Evolutionary conservation across 1,140 invertebrate genomes (phyloP).

Genomic region (Bombus turneri): DNA sequence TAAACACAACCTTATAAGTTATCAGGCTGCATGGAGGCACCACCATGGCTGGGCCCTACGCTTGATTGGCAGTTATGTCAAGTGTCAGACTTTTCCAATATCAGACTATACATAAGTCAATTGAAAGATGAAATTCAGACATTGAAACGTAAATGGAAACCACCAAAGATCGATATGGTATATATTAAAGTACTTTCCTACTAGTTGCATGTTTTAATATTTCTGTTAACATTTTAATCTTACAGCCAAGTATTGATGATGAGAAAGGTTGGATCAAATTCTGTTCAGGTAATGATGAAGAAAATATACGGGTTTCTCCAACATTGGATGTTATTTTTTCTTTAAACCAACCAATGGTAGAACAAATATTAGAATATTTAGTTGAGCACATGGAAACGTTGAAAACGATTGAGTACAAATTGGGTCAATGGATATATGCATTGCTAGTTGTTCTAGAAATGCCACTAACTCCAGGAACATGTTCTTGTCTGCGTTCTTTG

Average conservation of each 20-base stretch:
- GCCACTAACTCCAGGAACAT: slow-evolving; percentile 84
- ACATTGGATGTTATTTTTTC: slow-evolving; percentile 80
- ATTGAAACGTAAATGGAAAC: slow-evolving; percentile 58
- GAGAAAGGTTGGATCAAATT: slow-evolving; percentile 72
- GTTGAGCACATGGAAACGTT: slow-evolving; percentile 81
- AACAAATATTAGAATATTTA: slow-evolving; percentile 83
- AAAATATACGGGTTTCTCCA: slow-evolving; percentile 67
- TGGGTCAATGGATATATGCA: slow-evolving; percentile 85
- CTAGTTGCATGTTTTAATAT: neutral
- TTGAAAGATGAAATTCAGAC: slow-evolving; percentile 70
- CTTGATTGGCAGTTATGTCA: slow-evolving; percentile 83
- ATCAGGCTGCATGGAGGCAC: slow-evolving; percentile 80
- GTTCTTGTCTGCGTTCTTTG: slow-evolving; percentile 82
- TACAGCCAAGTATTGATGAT: slow-evolving; percentile 76
- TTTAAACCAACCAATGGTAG: slow-evolving; percentile 82
- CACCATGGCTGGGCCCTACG: slow-evolving; percentile 77
- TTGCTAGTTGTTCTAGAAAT: slow-evolving; percentile 84
- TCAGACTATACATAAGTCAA: slow-evolving; percentile 79
- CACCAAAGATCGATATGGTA: slow-evolving; percentile 67
- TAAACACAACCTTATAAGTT: slow-evolving; percentile 66
- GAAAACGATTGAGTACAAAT: slow-evolving; percentile 63
- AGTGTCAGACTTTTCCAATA: slow-evolving; percentile 82
- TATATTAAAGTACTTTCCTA: neutral
- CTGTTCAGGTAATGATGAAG: slow-evolving; percentile 61
- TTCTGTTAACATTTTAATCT: slow-evolving; percentile 20